Evolutionary conservation across 1,140 invertebrate genomes (phyloP).

Genomic region (Penaeus vannamei): DNA sequence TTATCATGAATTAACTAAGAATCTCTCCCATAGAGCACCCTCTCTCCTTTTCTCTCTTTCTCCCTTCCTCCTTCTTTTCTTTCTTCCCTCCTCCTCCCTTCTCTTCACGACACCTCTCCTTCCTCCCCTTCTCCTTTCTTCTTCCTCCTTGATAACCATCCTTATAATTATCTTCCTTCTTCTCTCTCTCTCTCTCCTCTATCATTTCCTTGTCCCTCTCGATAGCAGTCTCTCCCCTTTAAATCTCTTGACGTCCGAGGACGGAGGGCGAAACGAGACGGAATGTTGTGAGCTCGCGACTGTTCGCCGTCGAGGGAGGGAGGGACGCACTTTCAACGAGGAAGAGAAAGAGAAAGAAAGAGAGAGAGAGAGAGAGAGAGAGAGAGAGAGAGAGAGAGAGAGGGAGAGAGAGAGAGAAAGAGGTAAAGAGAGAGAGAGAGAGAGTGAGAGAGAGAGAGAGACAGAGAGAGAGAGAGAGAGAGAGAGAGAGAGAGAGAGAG

Average conservation of each 20-base stretch:
- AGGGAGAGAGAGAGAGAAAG: background rate
- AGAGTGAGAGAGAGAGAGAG: background rate
- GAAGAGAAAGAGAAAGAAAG: background rate
- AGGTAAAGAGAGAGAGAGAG: background rate
- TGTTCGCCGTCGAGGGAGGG: background rate
- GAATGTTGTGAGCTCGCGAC: background rate
- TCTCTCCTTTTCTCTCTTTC: background rate
- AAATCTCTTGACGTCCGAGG: too few relatives aligned
- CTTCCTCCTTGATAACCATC: background rate
- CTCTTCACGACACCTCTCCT: background rate
- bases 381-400: slow-evolving; percentile 22
- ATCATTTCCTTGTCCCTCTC: too few relatives aligned
- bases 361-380: slow-evolving; percentile 16
- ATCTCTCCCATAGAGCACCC: background rate
- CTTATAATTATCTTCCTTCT: background rate
- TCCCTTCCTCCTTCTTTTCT: background rate
- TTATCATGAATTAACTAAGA: too few relatives aligned
- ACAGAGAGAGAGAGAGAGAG: background rate
- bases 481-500: background rate
- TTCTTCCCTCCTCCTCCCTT: background rate
- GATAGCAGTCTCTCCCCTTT: too few relatives aligned
- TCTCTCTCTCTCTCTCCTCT: slow-evolving; percentile 5
- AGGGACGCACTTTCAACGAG: background rate
- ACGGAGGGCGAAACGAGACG: background rate
- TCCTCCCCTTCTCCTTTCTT: background rate